These are phyloP conservation scores for Jacana jacana DNA, from an alignment of 2,113 vertebrate genomes.

Conservation along the genomic window DNA sequence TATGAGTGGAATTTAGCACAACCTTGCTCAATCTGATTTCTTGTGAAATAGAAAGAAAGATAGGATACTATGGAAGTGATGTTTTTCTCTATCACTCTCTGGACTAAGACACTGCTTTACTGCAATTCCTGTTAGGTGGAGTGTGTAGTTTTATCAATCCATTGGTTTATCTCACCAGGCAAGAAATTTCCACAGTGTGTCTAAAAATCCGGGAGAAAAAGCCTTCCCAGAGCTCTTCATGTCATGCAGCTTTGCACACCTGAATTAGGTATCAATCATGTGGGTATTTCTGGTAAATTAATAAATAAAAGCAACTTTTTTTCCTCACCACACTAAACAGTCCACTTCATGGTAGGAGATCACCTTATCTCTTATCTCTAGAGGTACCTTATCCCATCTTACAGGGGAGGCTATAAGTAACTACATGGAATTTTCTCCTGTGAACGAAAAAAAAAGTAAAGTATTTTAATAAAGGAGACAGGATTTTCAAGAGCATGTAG, in stretches of 20 bases:
- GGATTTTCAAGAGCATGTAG: neutral
- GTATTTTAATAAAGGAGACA: neutral
- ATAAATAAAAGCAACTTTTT: neutral
- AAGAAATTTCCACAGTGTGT: neutral
- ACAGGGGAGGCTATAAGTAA: neutral
- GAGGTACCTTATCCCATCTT: neutral
- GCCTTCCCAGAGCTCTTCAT: neutral
- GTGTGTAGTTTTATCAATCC: neutral
- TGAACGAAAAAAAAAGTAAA: neutral
- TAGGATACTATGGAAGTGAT: neutral
- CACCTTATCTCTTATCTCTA: neutral
- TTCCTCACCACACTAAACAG: neutral
- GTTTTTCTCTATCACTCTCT: neutral
- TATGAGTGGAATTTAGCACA: neutral
- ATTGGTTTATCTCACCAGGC: neutral
- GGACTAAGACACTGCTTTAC: neutral
- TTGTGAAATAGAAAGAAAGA: neutral
- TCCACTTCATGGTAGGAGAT: neutral
- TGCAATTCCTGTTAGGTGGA: neutral
- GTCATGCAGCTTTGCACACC: neutral
- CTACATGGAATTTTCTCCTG: neutral
- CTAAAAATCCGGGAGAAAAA: neutral
- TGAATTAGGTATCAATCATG: neutral
- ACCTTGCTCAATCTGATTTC: neutral
- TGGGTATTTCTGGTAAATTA: neutral